These are phyloP conservation scores for Ashinkailepas kermadecensis DNA, from an alignment of 2,888 invertebrate genomes.

Conservation along the genomic window DNA sequence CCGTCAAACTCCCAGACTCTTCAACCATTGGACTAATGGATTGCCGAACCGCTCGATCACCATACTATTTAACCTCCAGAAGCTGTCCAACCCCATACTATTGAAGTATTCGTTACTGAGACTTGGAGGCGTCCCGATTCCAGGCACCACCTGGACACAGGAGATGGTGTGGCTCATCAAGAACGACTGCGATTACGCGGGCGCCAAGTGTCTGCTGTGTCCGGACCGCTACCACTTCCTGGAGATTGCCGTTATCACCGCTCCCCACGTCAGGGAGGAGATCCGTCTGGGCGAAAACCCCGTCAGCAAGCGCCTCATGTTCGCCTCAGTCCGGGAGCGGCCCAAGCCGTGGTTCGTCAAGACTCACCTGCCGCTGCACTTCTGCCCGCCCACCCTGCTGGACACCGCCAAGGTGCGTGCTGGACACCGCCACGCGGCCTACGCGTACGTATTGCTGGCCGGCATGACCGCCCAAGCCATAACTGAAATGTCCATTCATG, in stretches of 20 bases:
- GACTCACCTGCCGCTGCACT: conserved; percentile 38
- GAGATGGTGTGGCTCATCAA: conserved; percentile 25
- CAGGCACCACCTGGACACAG: conserved; percentile 27
- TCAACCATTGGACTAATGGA: too few species aligned
- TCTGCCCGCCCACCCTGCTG: conserved; percentile 28
- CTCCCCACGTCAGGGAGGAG: not conserved
- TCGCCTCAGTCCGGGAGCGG: not conserved
- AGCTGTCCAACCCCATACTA: too few species aligned
- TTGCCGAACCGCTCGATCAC: too few species aligned
- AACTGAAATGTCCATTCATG: too few species aligned
- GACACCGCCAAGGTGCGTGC: conserved; percentile 36
- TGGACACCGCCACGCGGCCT: not conserved
- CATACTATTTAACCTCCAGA: too few species aligned
- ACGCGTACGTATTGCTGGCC: too few species aligned
- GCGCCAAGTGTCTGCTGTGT: conserved; percentile 8
- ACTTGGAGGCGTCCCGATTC: not conserved
- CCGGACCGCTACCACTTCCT: conserved; percentile 24
- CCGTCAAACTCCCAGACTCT: too few species aligned
- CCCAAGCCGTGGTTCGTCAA: conserved; percentile 33
- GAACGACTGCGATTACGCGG: conserved; percentile 16
- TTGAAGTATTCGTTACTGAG: too few species aligned
- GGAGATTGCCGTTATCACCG: not conserved
- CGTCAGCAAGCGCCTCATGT: not conserved
- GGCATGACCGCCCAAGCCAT: too few species aligned
- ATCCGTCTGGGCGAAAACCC: not conserved